Conservation (phyloP, 2,797 vertebrate genomes). For the Epinephelus awoara region DNA sequence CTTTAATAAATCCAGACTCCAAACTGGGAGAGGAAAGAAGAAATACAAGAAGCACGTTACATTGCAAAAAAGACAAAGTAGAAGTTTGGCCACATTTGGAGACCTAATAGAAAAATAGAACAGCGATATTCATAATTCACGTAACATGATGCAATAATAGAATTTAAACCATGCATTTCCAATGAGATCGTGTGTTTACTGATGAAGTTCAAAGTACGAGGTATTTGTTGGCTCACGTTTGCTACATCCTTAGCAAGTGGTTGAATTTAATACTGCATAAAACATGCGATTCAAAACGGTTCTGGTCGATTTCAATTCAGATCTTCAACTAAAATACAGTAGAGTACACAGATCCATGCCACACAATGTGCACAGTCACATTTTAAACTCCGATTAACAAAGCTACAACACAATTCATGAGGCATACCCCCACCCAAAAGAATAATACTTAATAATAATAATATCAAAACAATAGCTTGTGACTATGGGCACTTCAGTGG, state of each 20-base stretch:
- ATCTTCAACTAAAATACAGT: constrained; percentile 72
- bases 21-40: constrained; percentile 69
- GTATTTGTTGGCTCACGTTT: constrained; percentile 83
- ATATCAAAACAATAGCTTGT: constrained; percentile 60
- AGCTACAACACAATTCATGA: constrained; percentile 82
- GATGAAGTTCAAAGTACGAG: constrained; percentile 78
- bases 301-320: constrained; percentile 65
- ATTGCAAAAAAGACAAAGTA: constrained; percentile 62
- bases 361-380: constrained; percentile 81
- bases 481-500: constrained; percentile 68
- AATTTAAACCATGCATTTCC: constrained; percentile 84
- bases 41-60: constrained; percentile 74
- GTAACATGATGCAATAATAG: constrained; percentile 84
- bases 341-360: constrained; percentile 83
- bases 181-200: constrained; percentile 73
- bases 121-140: constrained; percentile 76
- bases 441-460: constrained; percentile 35
- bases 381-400: constrained; percentile 81
- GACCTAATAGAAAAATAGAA: constrained; percentile 83
- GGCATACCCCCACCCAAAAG: constrained; percentile 56
- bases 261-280: constrained; percentile 77
- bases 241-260: constrained; percentile 85
- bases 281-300: constrained; percentile 82
- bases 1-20: constrained; percentile 63
- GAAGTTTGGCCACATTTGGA: constrained; percentile 62